Base-by-base conservation (phyloP, 2,888 invertebrate species). In the Chymomyza fuscimana region DNA sequence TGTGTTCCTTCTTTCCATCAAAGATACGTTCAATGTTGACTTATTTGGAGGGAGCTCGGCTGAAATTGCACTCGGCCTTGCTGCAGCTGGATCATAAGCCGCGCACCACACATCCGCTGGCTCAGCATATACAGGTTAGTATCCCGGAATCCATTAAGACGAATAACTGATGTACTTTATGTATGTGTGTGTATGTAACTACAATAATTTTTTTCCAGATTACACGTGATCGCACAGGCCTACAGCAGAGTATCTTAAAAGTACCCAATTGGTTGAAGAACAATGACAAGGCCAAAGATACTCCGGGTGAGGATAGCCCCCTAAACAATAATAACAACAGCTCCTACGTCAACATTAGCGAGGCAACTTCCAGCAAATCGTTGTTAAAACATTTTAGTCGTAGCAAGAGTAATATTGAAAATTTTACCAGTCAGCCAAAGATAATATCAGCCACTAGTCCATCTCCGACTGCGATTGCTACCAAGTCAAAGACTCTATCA, bases 21-120 rank as follows among this genome's bases (percentile, higher is more conserved):
- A 92, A 98, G 98, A 97, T 98, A 94, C 95, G 96, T 89, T 96
- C 97, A 22, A 97, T 97, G 96, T 93, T 98, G 79, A 96, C 97
- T 15, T 98, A 97, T 90, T 92, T 98, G 87, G 98, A 98, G 92
- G 98, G 97, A 4, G 95, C 97, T 12, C 94, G 96, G 80, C 96
- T 95, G 90, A 98, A 98, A 92, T 94, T 98, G 60, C 95, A 96
- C 69, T 95, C 95, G 64, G 96, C 96, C 36, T 92, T 98, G 63
- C 94, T 95, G 67, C 97, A 97, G 89, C 91, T 98, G 75, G 97
- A 97, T 89, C 95, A 95, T 80, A 93, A 95, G 77, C 94, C 96
- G 22, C 94, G 95, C 72, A 94, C 94, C 12, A 95, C 95, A 66
- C 97, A 97, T 92, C 96, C 97, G 0, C 93, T 98, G 72, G 95